phyloP scores from a whole-genome alignment of 2,113 vertebrate genomes.

The Tachysurus fulvidraco region DNA sequence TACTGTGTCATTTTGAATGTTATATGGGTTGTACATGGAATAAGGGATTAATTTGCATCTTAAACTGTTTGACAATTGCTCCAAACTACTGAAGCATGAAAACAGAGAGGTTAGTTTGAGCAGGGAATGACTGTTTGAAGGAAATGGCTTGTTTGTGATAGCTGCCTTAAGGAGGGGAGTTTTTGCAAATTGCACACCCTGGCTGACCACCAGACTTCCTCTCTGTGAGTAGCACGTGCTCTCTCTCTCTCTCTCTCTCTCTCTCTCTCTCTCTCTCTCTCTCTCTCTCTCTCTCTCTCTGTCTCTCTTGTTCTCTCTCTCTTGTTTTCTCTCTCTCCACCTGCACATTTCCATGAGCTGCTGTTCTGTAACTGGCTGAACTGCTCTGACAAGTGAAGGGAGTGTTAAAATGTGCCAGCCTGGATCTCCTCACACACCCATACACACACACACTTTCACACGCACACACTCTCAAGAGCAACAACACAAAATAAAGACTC shows the following conservation, averaged over 20 bases:
- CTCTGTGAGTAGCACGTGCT: conserved; percentile 8
- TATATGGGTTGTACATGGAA: no score
- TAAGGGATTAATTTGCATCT: neutral
- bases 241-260: conserved; percentile 17
- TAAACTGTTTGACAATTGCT: neutral
- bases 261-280: conserved; percentile 46
- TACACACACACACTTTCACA: conserved; percentile 33
- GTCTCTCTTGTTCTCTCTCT: conserved; percentile 21
- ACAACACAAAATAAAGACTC: conserved; percentile 32
- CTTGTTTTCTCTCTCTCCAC: conserved; percentile 69
- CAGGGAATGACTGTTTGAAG: conserved; percentile 2
- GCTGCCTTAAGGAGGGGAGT: conserved; percentile 21
- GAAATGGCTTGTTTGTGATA: conserved; percentile 51
- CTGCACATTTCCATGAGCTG: conserved; percentile 78
- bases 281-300: conserved; percentile 55
- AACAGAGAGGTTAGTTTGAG: neutral
- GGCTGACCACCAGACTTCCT: conserved; percentile 34
- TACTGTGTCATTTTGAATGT: neutral
- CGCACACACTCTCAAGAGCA: conserved; percentile 2
- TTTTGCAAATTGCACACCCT: conserved; percentile 19
- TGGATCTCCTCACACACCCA: conserved; percentile 48
- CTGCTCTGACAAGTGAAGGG: conserved; percentile 77
- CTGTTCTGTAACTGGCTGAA: conserved; percentile 73
- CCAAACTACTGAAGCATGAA: neutral
- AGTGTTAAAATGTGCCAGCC: conserved; percentile 66